phyloP scores from a whole-genome alignment of 2,797 vertebrate genomes.

The Peromyscus eremicus region DNA sequence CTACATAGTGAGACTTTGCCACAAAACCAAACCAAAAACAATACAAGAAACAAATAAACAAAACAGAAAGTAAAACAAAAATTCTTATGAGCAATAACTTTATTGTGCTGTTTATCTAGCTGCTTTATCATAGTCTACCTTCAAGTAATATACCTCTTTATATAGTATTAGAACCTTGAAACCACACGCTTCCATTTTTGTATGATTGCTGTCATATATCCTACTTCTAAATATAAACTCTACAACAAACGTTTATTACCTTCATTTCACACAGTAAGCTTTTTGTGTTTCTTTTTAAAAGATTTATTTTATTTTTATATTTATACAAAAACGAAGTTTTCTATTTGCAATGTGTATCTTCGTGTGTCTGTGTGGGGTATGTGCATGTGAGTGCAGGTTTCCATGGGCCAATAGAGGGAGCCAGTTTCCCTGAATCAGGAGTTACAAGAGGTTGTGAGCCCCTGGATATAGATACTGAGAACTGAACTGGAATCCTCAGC shows the following conservation, averaged over 20 bases:
- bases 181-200: background rate
- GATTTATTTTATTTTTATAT: background rate
- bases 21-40: background rate
- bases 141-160: background rate
- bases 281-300: background rate
- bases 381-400: background rate
- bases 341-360: background rate
- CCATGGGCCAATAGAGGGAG: background rate
- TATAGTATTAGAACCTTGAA: background rate
- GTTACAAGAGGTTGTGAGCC: background rate
- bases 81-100: background rate
- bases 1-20: background rate
- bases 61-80: background rate
- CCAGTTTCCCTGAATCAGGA: background rate
- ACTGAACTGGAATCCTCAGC: too few species aligned
- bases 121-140: background rate
- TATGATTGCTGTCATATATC: background rate
- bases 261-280: background rate
- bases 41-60: background rate
- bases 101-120: background rate
- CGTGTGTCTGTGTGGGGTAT: background rate
- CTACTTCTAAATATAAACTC: slow-evolving; percentile 24
- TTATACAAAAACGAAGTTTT: background rate
- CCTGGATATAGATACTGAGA: background rate
- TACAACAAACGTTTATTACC: background rate